These are phyloP conservation scores for Eupithecia vulgata DNA, from an alignment of 2,888 invertebrate genomes.

Conservation along the genomic window DNA sequence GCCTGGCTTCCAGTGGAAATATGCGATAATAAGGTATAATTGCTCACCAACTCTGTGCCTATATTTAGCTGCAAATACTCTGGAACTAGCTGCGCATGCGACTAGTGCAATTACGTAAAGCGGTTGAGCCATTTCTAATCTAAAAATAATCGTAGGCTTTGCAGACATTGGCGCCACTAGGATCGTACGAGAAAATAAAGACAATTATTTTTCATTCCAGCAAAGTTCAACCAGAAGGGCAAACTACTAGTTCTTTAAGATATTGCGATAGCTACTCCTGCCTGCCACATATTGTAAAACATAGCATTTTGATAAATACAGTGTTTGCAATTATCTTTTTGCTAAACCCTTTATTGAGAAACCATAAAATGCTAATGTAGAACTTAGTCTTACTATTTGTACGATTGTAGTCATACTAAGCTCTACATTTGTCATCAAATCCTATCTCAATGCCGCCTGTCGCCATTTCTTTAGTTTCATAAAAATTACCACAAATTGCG, in stretches of 20 bases:
- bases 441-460: slow-evolving; percentile 1
- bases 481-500: slow-evolving; percentile 17
- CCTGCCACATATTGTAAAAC: neutral
- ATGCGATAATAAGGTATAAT: slow-evolving; percentile 83
- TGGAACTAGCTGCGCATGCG: slow-evolving; percentile 80
- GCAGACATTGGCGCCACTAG: slow-evolving; percentile 79
- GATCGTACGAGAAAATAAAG: slow-evolving; percentile 81
- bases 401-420: neutral
- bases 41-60: slow-evolving; percentile 78
- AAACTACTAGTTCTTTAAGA: slow-evolving; percentile 20
- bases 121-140: slow-evolving; percentile 84
- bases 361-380: neutral
- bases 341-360: neutral
- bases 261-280: neutral
- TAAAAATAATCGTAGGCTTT: slow-evolving; percentile 84
- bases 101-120: slow-evolving; percentile 83
- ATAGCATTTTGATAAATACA: neutral
- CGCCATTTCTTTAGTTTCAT: slow-evolving; percentile 2
- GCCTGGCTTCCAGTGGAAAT: slow-evolving; percentile 78
- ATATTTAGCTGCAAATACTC: slow-evolving; percentile 81
- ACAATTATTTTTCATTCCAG: slow-evolving; percentile 68
- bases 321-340: neutral
- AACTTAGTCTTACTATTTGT: neutral
- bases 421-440: neutral
- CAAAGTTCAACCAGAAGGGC: slow-evolving; percentile 48